These are phyloP conservation scores for Xerus rutilus DNA, from an alignment of 2,797 vertebrate genomes.

Conservation along the genomic window DNA sequence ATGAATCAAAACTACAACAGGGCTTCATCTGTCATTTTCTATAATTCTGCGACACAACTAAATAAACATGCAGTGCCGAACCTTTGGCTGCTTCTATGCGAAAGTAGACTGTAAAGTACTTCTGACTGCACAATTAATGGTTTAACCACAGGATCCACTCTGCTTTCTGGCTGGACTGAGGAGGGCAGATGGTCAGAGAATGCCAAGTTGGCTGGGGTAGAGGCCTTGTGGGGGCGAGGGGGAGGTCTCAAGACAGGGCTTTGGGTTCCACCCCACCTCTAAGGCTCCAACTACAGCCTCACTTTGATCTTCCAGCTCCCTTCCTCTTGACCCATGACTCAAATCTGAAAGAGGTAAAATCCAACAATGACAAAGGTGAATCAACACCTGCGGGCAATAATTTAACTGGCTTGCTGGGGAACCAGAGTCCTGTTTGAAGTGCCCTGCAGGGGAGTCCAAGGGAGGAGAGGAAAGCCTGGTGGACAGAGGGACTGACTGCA, in stretches of 20 bases:
- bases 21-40: background rate
- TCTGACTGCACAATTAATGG: background rate
- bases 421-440: constrained; percentile 68
- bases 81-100: background rate
- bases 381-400: constrained; percentile 70
- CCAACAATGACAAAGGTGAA: constrained; percentile 57
- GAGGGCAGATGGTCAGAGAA: background rate
- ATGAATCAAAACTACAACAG: background rate
- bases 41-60: background rate
- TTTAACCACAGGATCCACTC: background rate
- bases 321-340: background rate
- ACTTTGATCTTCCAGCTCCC: constrained; percentile 76
- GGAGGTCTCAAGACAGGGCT: background rate
- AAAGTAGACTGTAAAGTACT: constrained; percentile 9
- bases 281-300: background rate
- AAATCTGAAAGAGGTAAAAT: constrained; percentile 34
- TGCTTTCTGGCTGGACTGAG: background rate
- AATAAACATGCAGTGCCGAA: background rate
- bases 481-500: background rate
- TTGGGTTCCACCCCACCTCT: background rate
- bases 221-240: too few relatives aligned
- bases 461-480: background rate
- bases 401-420: constrained; percentile 59
- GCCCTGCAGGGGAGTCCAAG: constrained; percentile 30
- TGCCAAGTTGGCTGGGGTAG: too few relatives aligned